Evolutionary conservation across 2,113 vertebrate genomes (phyloP).

Genomic region (Takifugu bimaculatus): DNA sequence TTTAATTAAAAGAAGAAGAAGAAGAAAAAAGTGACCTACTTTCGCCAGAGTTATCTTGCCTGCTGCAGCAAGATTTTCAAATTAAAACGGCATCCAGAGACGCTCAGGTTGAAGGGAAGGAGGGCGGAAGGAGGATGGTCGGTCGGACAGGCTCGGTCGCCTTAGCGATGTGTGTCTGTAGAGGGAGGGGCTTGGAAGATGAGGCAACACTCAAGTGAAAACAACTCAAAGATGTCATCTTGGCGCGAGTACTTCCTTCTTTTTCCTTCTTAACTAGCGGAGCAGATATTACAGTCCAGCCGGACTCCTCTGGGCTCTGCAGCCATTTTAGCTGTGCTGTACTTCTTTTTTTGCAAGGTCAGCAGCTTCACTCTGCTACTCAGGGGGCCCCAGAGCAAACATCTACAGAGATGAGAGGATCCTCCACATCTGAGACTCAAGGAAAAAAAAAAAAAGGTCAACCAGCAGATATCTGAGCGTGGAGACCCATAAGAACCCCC

Average conservation of each 20-base stretch:
- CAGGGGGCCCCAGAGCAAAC: slow-evolving; percentile 38
- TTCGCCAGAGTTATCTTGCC: slow-evolving; percentile 47
- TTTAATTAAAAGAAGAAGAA: slow-evolving; percentile 11
- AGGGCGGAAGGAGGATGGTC: slow-evolving; percentile 13
- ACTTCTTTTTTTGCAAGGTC: slow-evolving; percentile 42
- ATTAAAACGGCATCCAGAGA: slow-evolving; percentile 53
- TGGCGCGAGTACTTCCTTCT: too few species aligned
- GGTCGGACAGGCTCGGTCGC: slow-evolving; percentile 19
- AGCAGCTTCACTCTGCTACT: slow-evolving; percentile 44
- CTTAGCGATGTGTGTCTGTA: slow-evolving; percentile 32
- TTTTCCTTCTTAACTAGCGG: slow-evolving; percentile 6
- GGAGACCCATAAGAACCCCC: slow-evolving; percentile 46
- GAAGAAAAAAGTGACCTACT: slow-evolving; percentile 58
- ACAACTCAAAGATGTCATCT: slow-evolving; percentile 2
- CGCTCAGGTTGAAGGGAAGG: slow-evolving; percentile 10
- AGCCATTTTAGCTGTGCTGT: slow-evolving; percentile 32
- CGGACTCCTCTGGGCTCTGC: slow-evolving; percentile 16
- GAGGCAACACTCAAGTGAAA: neutral
- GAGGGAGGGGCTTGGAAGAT: slow-evolving; percentile 5
- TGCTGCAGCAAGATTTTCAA: slow-evolving; percentile 40
- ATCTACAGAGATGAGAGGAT: slow-evolving; percentile 18
- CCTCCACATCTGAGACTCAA: slow-evolving; percentile 14
- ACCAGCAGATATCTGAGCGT: slow-evolving; percentile 49
- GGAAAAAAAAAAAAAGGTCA: slow-evolving; percentile 27
- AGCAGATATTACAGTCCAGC: slow-evolving; percentile 31